Evolutionary conservation across 2,888 invertebrate genomes (phyloP).

Genomic region (Lacanobia oleracea): DNA sequence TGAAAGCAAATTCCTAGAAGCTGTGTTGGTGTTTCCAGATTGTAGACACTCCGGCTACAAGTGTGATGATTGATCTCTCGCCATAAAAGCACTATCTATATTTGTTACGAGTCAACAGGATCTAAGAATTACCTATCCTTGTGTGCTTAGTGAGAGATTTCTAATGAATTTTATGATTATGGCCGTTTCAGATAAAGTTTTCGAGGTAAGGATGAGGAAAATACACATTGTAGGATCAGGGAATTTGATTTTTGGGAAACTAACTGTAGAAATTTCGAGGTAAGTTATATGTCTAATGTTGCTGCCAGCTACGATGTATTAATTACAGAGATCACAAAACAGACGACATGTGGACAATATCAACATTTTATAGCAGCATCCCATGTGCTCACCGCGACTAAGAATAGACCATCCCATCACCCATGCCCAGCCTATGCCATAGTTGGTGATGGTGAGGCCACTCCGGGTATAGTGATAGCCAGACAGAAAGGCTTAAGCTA

Average conservation of each 20-base stretch:
- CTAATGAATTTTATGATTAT: constrained; percentile 4
- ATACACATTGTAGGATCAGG: constrained; percentile 9
- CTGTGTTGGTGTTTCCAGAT: background rate
- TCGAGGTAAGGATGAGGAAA: constrained; percentile 24
- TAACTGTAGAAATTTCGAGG: background rate
- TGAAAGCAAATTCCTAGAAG: background rate
- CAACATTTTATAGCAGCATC: constrained; percentile 6
- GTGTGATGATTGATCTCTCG: constrained; percentile 29
- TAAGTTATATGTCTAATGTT: background rate
- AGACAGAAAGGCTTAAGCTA: too few relatives aligned
- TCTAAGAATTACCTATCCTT: constrained; percentile 5
- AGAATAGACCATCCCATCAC: constrained; percentile 11
- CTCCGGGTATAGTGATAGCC: background rate
- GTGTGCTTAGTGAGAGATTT: constrained; percentile 1
- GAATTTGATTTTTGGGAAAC: constrained; percentile 8
- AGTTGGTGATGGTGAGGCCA: background rate
- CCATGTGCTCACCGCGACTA: constrained; percentile 3
- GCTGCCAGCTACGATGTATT: too few relatives aligned
- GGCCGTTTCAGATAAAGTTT: background rate
- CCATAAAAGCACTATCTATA: background rate
- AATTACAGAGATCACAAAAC: constrained; percentile 15
- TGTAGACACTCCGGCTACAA: constrained; percentile 7
- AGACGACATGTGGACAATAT: constrained; percentile 23
- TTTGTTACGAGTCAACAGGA: constrained; percentile 10
- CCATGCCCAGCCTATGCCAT: too few relatives aligned